Evolutionary conservation across 2,888 invertebrate genomes (phyloP).

Genomic region (Tipula vernalis): DNA sequence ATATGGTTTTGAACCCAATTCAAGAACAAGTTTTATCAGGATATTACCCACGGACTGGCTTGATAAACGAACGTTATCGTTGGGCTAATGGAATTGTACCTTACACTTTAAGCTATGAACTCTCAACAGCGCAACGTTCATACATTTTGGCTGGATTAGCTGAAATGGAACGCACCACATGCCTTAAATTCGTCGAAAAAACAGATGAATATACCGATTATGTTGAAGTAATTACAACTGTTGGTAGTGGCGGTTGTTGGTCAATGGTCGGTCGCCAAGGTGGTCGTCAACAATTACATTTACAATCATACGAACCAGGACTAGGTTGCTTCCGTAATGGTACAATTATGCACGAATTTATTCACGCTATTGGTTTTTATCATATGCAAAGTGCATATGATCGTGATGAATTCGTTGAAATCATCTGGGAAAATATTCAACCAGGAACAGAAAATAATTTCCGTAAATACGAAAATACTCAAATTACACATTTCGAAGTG

Average conservation of each 20-base stretch:
- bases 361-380: constrained; percentile 65
- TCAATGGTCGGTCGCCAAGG: constrained; percentile 58
- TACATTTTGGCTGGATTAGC: not conserved
- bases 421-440: constrained; percentile 35
- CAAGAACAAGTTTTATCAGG: constrained; percentile 9
- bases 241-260: constrained; percentile 47
- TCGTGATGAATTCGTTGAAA: constrained; percentile 52
- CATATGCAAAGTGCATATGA: constrained; percentile 70
- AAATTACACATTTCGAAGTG: constrained; percentile 50
- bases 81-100: constrained; percentile 36
- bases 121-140: not conserved
- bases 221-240: not conserved
- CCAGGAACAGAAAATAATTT: constrained; percentile 54
- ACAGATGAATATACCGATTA: not conserved
- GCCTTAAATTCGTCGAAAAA: not conserved
- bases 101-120: constrained; percentile 18
- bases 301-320: constrained; percentile 24
- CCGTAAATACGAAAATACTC: constrained; percentile 43
- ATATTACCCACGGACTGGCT: constrained; percentile 23
- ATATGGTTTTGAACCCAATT: constrained; percentile 14
- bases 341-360: constrained; percentile 62
- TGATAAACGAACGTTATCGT: constrained; percentile 27
- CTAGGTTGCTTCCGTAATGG: constrained; percentile 29
- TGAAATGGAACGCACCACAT: not conserved
- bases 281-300: constrained; percentile 25